Evolutionary conservation across 2,888 invertebrate genomes (phyloP).

Genomic region (Ryuthela nishihirai): DNA sequence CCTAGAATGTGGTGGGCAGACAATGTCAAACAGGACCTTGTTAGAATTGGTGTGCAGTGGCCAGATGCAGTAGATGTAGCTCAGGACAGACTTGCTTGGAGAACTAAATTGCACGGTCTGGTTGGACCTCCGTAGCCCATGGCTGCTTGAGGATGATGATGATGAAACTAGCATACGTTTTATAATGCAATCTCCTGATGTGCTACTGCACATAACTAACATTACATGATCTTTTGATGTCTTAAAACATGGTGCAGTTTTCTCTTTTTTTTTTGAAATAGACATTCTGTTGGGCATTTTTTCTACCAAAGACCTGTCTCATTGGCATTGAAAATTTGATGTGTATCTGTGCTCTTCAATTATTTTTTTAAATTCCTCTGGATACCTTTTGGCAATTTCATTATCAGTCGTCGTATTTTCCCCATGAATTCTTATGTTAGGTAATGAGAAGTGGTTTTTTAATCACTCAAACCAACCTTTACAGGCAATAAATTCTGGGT

Average conservation of each 20-base stretch:
- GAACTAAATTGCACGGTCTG: no score
- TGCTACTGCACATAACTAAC: neutral
- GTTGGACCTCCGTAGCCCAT: no score
- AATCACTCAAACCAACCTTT: no score
- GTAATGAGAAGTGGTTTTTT: no score
- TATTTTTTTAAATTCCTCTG: neutral
- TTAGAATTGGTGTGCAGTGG: no score
- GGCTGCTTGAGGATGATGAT: no score
- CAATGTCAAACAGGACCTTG: no score
- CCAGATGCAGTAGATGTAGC: no score
- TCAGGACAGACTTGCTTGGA: no score
- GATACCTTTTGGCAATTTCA: neutral
- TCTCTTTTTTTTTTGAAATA: neutral
- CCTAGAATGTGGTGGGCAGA: no score
- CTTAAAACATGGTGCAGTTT: neutral
- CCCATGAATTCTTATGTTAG: no score
- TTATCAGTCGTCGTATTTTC: neutral
- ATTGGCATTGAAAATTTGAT: neutral
- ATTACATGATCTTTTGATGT: neutral
- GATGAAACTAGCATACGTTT: neutral
- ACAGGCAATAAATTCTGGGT: no score
- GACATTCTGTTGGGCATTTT: neutral
- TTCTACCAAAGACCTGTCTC: neutral
- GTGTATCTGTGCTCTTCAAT: neutral
- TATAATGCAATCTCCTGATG: neutral